These are phyloP conservation scores for Suillia variegata DNA, from an alignment of 2,888 invertebrate genomes.

Conservation along the genomic window DNA sequence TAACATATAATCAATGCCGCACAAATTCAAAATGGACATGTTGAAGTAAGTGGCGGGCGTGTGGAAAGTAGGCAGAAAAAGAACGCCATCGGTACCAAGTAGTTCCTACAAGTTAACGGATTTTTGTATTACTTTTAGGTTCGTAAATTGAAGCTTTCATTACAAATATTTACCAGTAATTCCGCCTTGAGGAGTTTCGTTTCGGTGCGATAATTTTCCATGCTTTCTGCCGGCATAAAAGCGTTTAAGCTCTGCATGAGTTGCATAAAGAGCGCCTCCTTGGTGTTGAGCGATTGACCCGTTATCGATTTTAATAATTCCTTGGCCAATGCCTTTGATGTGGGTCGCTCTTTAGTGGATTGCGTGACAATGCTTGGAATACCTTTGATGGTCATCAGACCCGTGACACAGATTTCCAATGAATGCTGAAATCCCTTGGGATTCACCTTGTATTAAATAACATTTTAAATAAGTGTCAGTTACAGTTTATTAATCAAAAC, in stretches of 20 bases:
- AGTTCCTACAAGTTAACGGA: slow-evolving; percentile 43
- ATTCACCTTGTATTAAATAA: slow-evolving; percentile 36
- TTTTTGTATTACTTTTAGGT: too few relatives aligned
- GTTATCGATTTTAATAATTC: slow-evolving; percentile 43
- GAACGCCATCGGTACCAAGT: slow-evolving; percentile 73
- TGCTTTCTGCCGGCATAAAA: slow-evolving; percentile 32
- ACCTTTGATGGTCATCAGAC: slow-evolving; percentile 41
- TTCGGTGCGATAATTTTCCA: slow-evolving; percentile 40
- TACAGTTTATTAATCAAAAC: too few relatives aligned
- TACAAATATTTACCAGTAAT: not conserved
- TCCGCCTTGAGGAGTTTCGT: slow-evolving; percentile 29
- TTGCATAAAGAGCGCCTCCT: slow-evolving; percentile 49
- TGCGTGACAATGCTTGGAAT: slow-evolving; percentile 48
- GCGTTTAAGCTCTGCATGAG: slow-evolving; percentile 41
- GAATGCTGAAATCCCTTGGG: slow-evolving; percentile 30
- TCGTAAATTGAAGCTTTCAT: too few relatives aligned
- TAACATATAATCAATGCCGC: slow-evolving; percentile 42
- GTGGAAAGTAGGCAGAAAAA: slow-evolving; percentile 75
- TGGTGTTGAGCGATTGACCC: slow-evolving; percentile 50
- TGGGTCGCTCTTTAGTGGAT: slow-evolving; percentile 33
- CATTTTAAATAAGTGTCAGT: too few relatives aligned
- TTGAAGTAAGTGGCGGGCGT: slow-evolving; percentile 71
- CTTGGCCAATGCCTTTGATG: slow-evolving; percentile 31
- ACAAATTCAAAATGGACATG: slow-evolving; percentile 65
- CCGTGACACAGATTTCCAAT: slow-evolving; percentile 34